phyloP scores from a whole-genome alignment of 2,888 invertebrate species.

The Dryobotodes eremita region DNA sequence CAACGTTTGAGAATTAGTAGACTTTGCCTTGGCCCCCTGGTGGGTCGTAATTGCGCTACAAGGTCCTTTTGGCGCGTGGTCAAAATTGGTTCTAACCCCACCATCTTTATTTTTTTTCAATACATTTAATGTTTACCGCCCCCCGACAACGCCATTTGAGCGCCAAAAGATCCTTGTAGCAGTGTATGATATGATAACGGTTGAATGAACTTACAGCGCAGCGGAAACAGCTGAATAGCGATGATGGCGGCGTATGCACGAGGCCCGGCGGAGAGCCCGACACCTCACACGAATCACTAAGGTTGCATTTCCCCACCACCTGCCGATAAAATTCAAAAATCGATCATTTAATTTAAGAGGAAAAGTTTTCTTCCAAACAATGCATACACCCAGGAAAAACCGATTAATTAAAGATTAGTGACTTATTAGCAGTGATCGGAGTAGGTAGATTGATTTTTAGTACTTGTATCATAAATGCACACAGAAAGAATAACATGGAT shows the following conservation, averaged over 20 bases:
- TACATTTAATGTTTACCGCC: neutral
- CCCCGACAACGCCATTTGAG: neutral
- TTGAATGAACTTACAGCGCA: constrained; percentile 81
- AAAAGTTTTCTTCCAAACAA: neutral
- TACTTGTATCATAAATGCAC: no score
- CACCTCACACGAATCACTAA: constrained; percentile 68
- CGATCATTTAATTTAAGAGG: neutral
- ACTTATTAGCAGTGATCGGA: no score
- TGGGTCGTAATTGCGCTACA: neutral
- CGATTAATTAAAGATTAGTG: neutral
- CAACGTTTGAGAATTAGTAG: neutral
- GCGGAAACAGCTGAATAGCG: constrained; percentile 84
- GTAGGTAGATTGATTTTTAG: no score
- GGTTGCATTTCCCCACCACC: constrained; percentile 71
- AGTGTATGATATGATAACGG: neutral
- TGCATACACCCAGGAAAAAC: neutral
- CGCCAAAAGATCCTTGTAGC: neutral
- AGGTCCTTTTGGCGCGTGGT: neutral
- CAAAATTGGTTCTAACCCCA: neutral
- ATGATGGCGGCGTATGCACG: constrained; percentile 72
- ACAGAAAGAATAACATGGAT: no score
- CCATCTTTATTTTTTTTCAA: neutral
- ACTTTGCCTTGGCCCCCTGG: neutral
- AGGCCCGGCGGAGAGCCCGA: constrained; percentile 62
- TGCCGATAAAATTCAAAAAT: constrained; percentile 43